These are phyloP conservation scores for Zenarchopterus dispar DNA, from an alignment of 2,797 vertebrate genomes.

Conservation along the genomic window DNA sequence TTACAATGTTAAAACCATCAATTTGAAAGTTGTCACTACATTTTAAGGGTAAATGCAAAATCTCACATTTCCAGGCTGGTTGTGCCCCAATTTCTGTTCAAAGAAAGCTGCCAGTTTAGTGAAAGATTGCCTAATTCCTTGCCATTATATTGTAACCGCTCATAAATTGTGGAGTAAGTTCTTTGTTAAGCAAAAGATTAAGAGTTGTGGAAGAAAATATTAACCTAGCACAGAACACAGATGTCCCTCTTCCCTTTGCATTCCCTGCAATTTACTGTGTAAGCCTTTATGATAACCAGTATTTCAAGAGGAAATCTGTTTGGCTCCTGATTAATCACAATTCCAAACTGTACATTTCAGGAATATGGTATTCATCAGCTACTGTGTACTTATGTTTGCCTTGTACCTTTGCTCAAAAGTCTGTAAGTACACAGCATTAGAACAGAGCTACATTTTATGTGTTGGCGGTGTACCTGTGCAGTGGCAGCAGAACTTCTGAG, in stretches of 20 bases:
- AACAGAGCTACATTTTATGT: slow-evolving; percentile 9
- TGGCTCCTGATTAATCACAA: slow-evolving; percentile 51
- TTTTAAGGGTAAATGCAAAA: no score
- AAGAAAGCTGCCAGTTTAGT: no score
- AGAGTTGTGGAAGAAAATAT: no score
- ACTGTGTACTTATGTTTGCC: slow-evolving; percentile 9
- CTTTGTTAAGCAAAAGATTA: no score
- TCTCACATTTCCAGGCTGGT: no score
- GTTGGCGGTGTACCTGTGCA: slow-evolving; percentile 37
- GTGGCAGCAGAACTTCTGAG: slow-evolving; percentile 16
- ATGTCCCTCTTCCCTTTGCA: slow-evolving; percentile 1
- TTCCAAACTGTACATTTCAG: slow-evolving; percentile 19
- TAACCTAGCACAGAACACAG: no score
- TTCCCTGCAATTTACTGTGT: slow-evolving; percentile 29
- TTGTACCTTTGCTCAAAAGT: slow-evolving; percentile 16
- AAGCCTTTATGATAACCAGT: slow-evolving; percentile 49
- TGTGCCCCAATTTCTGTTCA: no score
- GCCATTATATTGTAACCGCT: no score
- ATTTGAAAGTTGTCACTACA: no score
- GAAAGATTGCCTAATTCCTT: no score
- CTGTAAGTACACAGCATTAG: slow-evolving; percentile 9
- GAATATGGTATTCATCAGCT: slow-evolving; percentile 20
- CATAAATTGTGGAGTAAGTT: no score
- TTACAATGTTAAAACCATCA: no score
- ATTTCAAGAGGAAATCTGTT: slow-evolving; percentile 54